Evolutionary conservation across 2,113 vertebrate species (phyloP), one percentile per base, ranked within the genome.

Genomic region (Erinaceus europaeus): DNA sequence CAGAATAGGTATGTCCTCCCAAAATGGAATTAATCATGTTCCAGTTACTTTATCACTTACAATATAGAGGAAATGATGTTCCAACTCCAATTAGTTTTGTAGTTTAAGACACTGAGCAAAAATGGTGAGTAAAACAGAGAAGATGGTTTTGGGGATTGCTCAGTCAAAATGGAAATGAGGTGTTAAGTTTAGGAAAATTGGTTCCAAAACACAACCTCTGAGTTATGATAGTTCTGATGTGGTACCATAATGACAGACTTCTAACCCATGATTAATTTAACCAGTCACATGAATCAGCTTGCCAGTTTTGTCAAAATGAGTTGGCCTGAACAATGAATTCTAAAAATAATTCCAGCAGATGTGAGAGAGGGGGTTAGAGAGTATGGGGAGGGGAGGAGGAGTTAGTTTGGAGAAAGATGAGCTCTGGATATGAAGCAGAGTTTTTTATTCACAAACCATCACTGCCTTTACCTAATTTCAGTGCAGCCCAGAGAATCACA

Each of bases 111-210:
- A 94, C 90, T 64, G 62, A 77, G 88, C 11, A 40, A 79, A 34
- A 91, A 80, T 6, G 46, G 25, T 40, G 64, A 91, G 38, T 42
- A 78, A 94, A n/a, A 81, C 15, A 79, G 8, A 77, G 90, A 91
- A 84, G 83, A 82, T 9, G 87, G 15, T 80, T 53, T 74, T 72
- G 80, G 0, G n/a, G 78, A 88, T 57, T 69, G 65, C 81, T 92
- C 87, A 71, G 73, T 94, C 87, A 92, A 94, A 82, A 92, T 69
- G 94, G 84, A 73, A 84, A 94, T 91, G 57, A 65, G 46, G 90
- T 48, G 84, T 50, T 89, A 84, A 89, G 40, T 73, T 48, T 21
- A 75, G 40, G 20, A 89, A 95, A 89, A 74, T 75, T 65, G 44
- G 29, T 76, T 67, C n/a, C 62, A 59, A 72, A 86, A 88, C 80